These are phyloP conservation scores for Bombus terrestris DNA, from an alignment of 1,140 invertebrate genomes.

Conservation along the genomic window DNA sequence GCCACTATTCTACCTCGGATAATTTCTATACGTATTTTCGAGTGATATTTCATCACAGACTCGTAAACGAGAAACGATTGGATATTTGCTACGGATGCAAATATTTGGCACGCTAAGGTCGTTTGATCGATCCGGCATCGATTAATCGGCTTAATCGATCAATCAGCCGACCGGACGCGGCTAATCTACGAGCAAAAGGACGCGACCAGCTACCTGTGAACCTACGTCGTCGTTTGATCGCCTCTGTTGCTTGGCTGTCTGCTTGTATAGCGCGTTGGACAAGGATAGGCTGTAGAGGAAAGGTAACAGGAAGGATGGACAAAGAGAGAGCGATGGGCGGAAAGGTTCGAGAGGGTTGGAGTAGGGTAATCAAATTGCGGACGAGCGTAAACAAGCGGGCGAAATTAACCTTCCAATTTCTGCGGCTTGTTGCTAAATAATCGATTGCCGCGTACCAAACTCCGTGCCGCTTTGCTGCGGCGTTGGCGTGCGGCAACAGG, in stretches of 20 bases:
- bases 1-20: rapidly evolving
- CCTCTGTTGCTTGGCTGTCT: not conserved
- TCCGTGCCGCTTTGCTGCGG: constrained; percentile 58
- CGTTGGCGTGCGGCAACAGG: constrained; percentile 72
- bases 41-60: not conserved
- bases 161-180: not conserved
- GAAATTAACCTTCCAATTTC: constrained; percentile 80
- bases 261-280: not conserved
- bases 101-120: constrained; percentile 4
- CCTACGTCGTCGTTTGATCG: not conserved
- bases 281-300: not conserved
- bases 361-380: constrained; percentile 73
- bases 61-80: not conserved
- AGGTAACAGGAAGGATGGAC: not conserved
- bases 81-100: not conserved
- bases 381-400: constrained; percentile 76
- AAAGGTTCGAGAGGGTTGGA: constrained; percentile 23
- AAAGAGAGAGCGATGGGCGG: not conserved
- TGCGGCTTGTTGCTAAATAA: constrained; percentile 80
- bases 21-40: too few species aligned
- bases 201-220: constrained; percentile 19
- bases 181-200: constrained; percentile 4
- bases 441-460: constrained; percentile 76
- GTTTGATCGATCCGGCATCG: not conserved
- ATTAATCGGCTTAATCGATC: constrained; percentile 40